Conservation (phyloP, 2,888 invertebrate species). For the Acrocyrtus sp. region DNA sequence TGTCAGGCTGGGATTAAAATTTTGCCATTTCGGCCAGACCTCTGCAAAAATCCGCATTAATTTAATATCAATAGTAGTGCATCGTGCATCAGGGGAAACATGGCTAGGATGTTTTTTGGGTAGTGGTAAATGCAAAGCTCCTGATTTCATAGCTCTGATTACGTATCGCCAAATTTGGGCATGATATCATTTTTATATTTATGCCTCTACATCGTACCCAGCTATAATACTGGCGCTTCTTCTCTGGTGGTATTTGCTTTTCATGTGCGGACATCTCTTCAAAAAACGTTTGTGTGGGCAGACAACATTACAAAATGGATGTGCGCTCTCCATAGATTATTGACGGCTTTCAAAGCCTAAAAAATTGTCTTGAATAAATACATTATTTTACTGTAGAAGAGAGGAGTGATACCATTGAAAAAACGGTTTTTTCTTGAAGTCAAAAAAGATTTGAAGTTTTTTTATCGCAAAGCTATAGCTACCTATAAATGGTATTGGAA, state of each 20-base stretch:
- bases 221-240: background rate
- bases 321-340: no score
- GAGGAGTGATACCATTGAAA: no score
- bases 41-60: no score
- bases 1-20: background rate
- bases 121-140: constrained; percentile 23
- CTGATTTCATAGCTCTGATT: constrained; percentile 32
- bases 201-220: background rate
- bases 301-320: background rate
- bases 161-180: constrained; percentile 29
- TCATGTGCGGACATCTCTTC: background rate
- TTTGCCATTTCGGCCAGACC: no score
- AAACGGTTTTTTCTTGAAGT: no score
- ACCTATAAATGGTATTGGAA: no score
- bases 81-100: background rate
- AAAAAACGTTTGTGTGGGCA: constrained; percentile 16
- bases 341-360: no score
- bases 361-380: background rate
- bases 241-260: background rate
- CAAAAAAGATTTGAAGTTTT: no score
- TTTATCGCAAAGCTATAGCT: no score
- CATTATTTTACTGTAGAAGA: background rate
- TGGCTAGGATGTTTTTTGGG: no score
- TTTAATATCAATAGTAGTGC: background rate
- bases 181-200: constrained; percentile 24